Evolutionary conservation across 2,797 vertebrate genomes (phyloP), one percentile per base, ranked within the genome.

Genomic region (Pseudomugil tenellus): DNA sequence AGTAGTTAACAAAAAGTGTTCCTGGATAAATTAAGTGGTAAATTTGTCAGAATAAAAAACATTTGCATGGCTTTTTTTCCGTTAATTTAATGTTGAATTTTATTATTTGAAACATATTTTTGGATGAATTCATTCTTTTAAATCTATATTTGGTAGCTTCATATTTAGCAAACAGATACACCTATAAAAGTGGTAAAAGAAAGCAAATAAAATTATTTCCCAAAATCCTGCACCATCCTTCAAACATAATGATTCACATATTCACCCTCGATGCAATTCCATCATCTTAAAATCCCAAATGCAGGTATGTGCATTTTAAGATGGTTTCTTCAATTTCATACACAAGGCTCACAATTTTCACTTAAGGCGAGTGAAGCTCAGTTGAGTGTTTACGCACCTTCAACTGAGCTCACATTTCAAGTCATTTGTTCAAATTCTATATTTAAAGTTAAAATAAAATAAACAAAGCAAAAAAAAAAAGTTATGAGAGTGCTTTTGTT

Each of bases 281-380:
- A 63, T 46, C 59, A 17, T 71, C 53, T 11, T 48, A 14, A 63
- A 69, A 48, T 57, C 58, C 49, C 28, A 53, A 53, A 74, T 63
- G 54, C 76, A 39, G 57, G 46, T 79, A 84, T 83, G 84, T 88
- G 88, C 87, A 87, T 90, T 81, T 77, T 63, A 59, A 76, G 63
- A 74, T 70, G 60, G 58, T 69, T 90, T 87, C 9, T 89, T 85
- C 7, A 46, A 85, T 86, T 86, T 80, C 63, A 88, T 53, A 81
- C 77, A 83, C 84, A 87, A 88, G 83, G 87, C 86, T 87, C 68
- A 83, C 77, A 55, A 72, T 84, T 84, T 85, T 78, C 79, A 89
- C 81, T 87, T 90, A 91, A 91, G 91, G 89, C 86, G 55, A 74
- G 84, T 83, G 83, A 84, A 78, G 79, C 85, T 89, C 78, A 64